A percentile compares a stretch with the other conserved stretches of the same genome.
Conservation (phyloP, 1,140 invertebrate species). For the fruit fly (Drosophila melanogaster) region Release_6_plus_ISO1_MT NT_037436.4:1120501-1121000, state of each 20-base stretch:
- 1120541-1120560: not conserved
- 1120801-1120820: constrained; percentile 29
- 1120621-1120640: no score
- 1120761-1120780: not conserved
- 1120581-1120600: not conserved
- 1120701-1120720: no score
- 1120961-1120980: constrained; percentile 68
- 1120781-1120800: not conserved
- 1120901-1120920: constrained; percentile 15
- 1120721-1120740: no score
- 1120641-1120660: no score
- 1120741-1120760: not conserved
- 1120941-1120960: constrained; percentile 76
- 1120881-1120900: not conserved
- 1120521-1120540: constrained; percentile 7
- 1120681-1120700: no score
- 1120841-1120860: constrained; percentile 72
- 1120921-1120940: constrained; percentile 41
- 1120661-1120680: not conserved
- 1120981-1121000: constrained; percentile 54
- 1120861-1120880: constrained; percentile 28
- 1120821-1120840: constrained; percentile 22
- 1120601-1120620: no score
- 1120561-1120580: not conserved
- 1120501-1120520: constrained; percentile 18